Base-by-base conservation (phyloP, 2,113 vertebrate genomes). In the Equus quagga region DNA sequence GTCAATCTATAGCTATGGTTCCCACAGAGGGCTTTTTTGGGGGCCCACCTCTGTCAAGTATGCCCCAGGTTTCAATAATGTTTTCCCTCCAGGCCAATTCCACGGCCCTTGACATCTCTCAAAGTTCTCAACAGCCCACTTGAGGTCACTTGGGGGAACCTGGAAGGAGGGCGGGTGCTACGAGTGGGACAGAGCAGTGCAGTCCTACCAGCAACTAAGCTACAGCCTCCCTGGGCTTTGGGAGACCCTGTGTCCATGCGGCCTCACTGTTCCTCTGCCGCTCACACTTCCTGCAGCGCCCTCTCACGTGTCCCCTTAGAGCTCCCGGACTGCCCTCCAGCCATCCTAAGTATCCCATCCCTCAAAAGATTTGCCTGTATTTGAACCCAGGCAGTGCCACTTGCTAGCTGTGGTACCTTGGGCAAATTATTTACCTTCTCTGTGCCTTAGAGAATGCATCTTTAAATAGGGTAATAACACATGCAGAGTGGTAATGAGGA, bases 311-410 rank as follows among this genome's bases (percentile, higher is more conserved):
- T 49, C 7, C 4, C 31, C 24, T 41, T 19, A 44, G 56, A 79
- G 21, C 33, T 31, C 33, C 21, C 21, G 41, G 26, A 46, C 26
- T 78, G 21, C 51, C 67, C 8, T 86, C 65, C 41, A 81, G 80
- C 17, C 49, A 90, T 62, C 82, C 44, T 11, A 33, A 8, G 44
- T 44, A 65, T 58, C 46, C 19, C n/a, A 72, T 28, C 62, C 54
- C 46, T 94, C n/a, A 62, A 86, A 96, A 94, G 24, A 44, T 54
- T 33, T 85, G 41, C 65, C 62, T 54, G 24, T n/a, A 56, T 92
- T 73, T 92, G 75, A 79, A 49, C 54, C 41, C 62, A 75, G 41
- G 49, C 28, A 60, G 3, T 18, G 70, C 33, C 46, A n/a, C 17
- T 72, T 92, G 36, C 28, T 62, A 36, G 23, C 24, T 79, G 15